Percentiles rank a stretch among this genome's conserved stretches.
Evolutionary conservation across 1,140 invertebrate species (phyloP).

Genomic region (Antheraea pernyi): DNA sequence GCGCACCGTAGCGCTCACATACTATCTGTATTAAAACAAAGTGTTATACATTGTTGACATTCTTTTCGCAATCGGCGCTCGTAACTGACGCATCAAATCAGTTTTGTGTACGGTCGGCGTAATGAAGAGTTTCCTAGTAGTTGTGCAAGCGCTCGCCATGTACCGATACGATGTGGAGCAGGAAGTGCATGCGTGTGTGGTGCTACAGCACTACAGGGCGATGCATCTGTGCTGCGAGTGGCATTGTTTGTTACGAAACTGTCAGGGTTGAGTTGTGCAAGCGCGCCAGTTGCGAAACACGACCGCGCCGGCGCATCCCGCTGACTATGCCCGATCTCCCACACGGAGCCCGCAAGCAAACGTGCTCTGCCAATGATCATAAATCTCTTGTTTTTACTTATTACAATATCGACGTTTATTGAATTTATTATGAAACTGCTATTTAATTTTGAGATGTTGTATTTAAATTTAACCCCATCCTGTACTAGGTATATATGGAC

Average conservation of each 20-base stretch:
- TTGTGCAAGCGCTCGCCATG: constrained; percentile 66
- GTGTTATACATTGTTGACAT: constrained; percentile 46
- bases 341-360: constrained; percentile 26
- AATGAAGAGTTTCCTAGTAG: constrained; percentile 42
- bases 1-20: constrained; percentile 42
- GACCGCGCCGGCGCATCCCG: constrained; percentile 55
- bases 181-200: constrained; percentile 75
- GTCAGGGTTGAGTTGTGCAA: constrained; percentile 77
- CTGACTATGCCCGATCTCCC: constrained; percentile 68
- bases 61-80: constrained; percentile 46
- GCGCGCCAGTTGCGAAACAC: constrained; percentile 63
- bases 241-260: constrained; percentile 76
- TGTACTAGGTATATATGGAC: too few species aligned
- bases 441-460: background rate
- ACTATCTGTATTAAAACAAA: constrained; percentile 30
- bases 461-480: background rate
- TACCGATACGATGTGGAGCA: constrained; percentile 68
- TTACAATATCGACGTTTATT: background rate
- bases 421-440: background rate
- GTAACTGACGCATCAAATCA: constrained; percentile 45
- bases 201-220: constrained; percentile 50
- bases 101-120: constrained; percentile 49
- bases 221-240: constrained; percentile 66
- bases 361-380: constrained; percentile 14
- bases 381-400: background rate